A percentile compares a stretch with the other conserved stretches of the same genome.
phyloP scores from a whole-genome alignment of 2,888 invertebrate species.

The Diplazon laetatorius region DNA sequence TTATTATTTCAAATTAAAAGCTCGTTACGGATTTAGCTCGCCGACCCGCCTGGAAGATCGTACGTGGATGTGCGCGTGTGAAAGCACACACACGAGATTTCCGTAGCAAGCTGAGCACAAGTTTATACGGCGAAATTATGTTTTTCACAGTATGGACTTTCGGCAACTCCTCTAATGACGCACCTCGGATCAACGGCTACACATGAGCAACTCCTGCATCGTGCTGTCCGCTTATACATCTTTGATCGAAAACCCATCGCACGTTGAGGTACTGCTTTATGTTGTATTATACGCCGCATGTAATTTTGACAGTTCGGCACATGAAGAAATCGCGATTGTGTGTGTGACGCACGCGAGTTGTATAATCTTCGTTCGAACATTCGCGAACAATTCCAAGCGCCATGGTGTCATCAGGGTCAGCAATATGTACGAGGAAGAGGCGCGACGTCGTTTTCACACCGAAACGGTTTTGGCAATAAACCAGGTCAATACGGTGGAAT shows the following conservation, averaged over 20 bases:
- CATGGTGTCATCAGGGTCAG: neutral
- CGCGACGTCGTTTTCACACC: conserved; percentile 45
- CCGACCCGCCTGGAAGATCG: conserved; percentile 12
- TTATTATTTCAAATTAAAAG: conserved; percentile 62
- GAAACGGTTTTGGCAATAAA: conserved; percentile 63
- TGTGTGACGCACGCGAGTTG: conserved; percentile 1
- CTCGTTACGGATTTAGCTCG: conserved; percentile 56
- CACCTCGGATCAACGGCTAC: conserved; percentile 47
- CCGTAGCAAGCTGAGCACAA: conserved; percentile 23
- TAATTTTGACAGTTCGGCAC: neutral
- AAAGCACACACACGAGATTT: neutral
- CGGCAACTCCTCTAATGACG: conserved; percentile 52
- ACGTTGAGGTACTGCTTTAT: neutral
- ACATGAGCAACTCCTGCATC: neutral
- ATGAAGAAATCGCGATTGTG: neutral
- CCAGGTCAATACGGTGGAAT: conserved; percentile 61
- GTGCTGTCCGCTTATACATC: conserved; percentile 5
- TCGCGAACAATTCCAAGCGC: too few species aligned
- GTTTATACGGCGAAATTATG: conserved; percentile 39
- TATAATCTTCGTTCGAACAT: neutral
- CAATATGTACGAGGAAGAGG: neutral
- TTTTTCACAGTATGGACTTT: conserved; percentile 40
- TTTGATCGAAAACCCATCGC: conserved; percentile 43
- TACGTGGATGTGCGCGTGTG: neutral
- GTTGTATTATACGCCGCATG: neutral